Evolutionary conservation across 2,888 invertebrate genomes (phyloP).

Genomic region (Pollenia labialis): DNA sequence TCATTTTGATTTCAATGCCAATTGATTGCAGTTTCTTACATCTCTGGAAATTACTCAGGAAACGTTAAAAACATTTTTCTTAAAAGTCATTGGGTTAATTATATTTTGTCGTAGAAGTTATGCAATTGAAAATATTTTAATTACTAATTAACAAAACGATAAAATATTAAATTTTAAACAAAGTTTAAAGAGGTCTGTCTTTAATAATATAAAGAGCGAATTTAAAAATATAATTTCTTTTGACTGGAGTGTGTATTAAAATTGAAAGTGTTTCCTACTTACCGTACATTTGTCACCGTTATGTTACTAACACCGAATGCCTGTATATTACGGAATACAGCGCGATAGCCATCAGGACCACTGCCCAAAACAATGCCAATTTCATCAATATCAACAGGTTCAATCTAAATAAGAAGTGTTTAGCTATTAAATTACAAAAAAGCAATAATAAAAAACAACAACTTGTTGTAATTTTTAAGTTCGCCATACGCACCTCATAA

Average conservation of each 20-base stretch:
- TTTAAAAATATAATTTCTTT: no score
- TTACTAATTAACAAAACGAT: not conserved
- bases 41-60: no score
- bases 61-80: no score
- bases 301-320: constrained; percentile 92
- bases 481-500: constrained; percentile 85
- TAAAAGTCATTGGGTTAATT: not conserved
- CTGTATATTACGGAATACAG: constrained; percentile 91
- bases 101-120: not conserved
- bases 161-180: not conserved
- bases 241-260: no score
- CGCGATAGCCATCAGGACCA: constrained; percentile 93
- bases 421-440: constrained; percentile 15
- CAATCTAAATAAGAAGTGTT: constrained; percentile 85
- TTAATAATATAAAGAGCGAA: no score
- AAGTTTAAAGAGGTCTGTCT: not conserved
- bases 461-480: not conserved
- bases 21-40: no score
- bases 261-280: constrained; percentile 76
- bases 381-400: constrained; percentile 93
- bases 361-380: constrained; percentile 91
- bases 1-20: no score
- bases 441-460: not conserved
- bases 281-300: constrained; percentile 91
- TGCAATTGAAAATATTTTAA: not conserved